A percentile compares a stretch with the other conserved stretches of the same genome.
Evolutionary conservation across 2,113 vertebrate genomes (phyloP).

Genomic region (Spea multiplicata): DNA sequence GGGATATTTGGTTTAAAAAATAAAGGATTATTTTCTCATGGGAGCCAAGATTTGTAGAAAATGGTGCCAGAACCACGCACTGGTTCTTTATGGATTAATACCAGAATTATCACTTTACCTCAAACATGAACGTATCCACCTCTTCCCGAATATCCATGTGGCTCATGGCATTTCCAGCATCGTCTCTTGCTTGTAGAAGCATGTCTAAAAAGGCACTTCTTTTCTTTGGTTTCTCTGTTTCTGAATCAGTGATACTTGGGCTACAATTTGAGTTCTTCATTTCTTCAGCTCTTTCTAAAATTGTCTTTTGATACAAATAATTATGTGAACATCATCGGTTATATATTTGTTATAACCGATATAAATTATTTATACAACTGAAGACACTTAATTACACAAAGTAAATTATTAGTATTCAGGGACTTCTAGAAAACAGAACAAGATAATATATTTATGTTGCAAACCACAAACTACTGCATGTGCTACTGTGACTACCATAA

Average conservation of each 20-base stretch:
- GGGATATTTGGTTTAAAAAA: too few relatives aligned
- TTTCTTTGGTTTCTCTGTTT: slow-evolving; percentile 56
- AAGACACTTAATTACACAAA: too few relatives aligned
- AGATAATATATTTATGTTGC: too few relatives aligned
- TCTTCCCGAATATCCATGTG: slow-evolving; percentile 84
- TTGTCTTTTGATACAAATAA: slow-evolving; percentile 70
- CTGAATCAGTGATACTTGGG: slow-evolving; percentile 1
- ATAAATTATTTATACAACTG: too few relatives aligned
- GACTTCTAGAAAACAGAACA: too few relatives aligned
- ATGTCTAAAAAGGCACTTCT: slow-evolving; percentile 87
- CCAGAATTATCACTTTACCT: slow-evolving; percentile 63
- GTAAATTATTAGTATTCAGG: too few relatives aligned
- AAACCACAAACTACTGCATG: too few relatives aligned
- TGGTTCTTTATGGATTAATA: neutral
- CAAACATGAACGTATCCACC: slow-evolving; percentile 97
- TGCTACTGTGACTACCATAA: neutral
- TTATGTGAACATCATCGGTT: too few relatives aligned
- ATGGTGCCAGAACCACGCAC: too few relatives aligned
- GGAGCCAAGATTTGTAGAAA: too few relatives aligned
- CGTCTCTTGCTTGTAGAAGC: slow-evolving; percentile 79
- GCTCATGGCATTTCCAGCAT: slow-evolving; percentile 78
- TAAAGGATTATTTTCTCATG: too few relatives aligned
- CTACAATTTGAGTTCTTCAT: slow-evolving; percentile 32
- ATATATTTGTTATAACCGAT: too few relatives aligned
- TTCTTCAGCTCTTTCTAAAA: slow-evolving; percentile 68